Conservation (phyloP, 2,113 vertebrate species). For the Catagonus wagneri region DNA sequence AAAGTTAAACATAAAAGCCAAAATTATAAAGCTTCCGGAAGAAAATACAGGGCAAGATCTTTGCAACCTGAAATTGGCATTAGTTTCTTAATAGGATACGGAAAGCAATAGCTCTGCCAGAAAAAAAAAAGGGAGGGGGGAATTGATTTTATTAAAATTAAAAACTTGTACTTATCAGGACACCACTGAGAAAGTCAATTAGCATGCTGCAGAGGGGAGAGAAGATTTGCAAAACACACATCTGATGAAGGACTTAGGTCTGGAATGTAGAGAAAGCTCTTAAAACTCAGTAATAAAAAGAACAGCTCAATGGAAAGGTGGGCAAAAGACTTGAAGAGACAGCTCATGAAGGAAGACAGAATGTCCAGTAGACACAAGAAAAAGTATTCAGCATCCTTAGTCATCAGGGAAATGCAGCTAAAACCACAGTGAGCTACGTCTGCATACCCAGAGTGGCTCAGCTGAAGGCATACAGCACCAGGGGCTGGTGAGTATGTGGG, state of each 20-base stretch:
- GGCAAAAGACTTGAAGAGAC: not conserved
- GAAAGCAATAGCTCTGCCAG: not conserved
- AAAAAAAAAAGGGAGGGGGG: not conserved
- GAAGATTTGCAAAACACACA: slow-evolving; percentile 24
- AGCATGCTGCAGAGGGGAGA: slow-evolving; percentile 17
- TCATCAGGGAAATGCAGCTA: not conserved
- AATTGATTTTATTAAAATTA: slow-evolving; percentile 14
- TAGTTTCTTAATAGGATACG: slow-evolving; percentile 23
- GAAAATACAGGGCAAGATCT: not conserved
- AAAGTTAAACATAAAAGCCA: slow-evolving; percentile 18
- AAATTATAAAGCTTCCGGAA: slow-evolving; percentile 39
- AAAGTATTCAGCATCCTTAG: not conserved
- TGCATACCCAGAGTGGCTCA: not conserved
- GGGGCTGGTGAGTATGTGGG: not conserved
- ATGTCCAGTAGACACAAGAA: not conserved
- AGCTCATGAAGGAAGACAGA: not conserved
- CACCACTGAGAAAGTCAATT: not conserved
- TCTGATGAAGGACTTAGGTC: slow-evolving; percentile 29
- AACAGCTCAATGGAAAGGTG: not conserved
- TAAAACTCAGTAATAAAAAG: slow-evolving; percentile 13
- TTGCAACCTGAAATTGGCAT: not conserved
- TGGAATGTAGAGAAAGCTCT: not conserved
- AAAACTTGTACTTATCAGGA: slow-evolving; percentile 31
- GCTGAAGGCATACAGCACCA: not conserved
- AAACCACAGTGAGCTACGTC: not conserved